Base-by-base conservation (phyloP, 2,113 vertebrate genomes). In the Hemibagrus wyckioides region DNA sequence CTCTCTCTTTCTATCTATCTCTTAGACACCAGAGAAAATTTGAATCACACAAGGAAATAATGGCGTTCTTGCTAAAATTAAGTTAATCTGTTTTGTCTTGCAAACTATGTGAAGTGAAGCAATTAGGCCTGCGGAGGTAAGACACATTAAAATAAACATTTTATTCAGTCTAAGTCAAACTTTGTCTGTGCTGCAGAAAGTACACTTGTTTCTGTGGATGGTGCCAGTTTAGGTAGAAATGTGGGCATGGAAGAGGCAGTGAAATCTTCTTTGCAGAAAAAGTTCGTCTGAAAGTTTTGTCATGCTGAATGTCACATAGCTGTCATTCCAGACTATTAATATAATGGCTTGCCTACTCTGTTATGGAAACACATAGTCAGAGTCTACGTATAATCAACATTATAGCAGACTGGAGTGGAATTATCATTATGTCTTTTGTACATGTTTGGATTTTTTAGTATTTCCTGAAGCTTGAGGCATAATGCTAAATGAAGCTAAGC, bases 261-360 rank as follows among this genome's bases (percentile, higher is more conserved):
- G 77, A 93, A 90, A 91, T 91, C 89, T 90, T 85, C 83, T 91
- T 92, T 92, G 86, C 82, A 91, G 59, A 13, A 36, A 87, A 88
- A 63, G 85, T 92, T 85, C 79, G n/a, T 76, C n/a, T 57, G 80
- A 84, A 87, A 73, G 84, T 85, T 92, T 89, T 90, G 85, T 88
- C 61, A 88, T 86, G 63, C 86, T 85, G 82, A 92, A 86, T 88
- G 86, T 83, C 90, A 89, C 73, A 91, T 50, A 33, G 84, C 83
- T 86, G 87, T 89, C 84, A n/a, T 87, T 88, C 83, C 73, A 86
- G 48, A 15, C 44, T 84, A 86, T 91, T 82, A 90, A 80, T 89
- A 88, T 84, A 89, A 88, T 88, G 65, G 52, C 28, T 63, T 85
- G 30, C 63, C 81, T 87, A 48, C 39, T 87, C 59, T 71, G 14